Conservation (phyloP, 2,888 invertebrate species). For the Bellardia bayeri region DNA sequence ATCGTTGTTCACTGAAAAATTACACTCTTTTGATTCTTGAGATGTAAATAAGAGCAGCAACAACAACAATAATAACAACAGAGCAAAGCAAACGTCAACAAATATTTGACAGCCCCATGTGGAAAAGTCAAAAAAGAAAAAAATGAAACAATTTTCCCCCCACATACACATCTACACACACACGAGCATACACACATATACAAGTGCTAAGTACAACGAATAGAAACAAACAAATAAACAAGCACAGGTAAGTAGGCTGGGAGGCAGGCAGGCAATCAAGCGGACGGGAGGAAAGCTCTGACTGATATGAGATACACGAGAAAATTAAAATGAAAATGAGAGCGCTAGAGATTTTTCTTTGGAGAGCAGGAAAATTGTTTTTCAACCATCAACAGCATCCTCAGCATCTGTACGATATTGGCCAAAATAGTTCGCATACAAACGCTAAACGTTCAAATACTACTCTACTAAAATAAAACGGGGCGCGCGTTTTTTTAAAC, state of each 20-base stretch:
- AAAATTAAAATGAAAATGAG: constrained; percentile 47
- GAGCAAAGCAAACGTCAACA: constrained; percentile 63
- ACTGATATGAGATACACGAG: constrained; percentile 39
- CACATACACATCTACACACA: constrained; percentile 15
- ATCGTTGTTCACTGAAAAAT: constrained; percentile 12
- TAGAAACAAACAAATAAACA: constrained; percentile 33
- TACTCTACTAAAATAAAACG: constrained; percentile 69
- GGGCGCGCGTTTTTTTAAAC: constrained; percentile 73
- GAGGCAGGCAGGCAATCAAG: background rate
- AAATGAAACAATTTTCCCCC: constrained; percentile 50
- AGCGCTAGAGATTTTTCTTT: constrained; percentile 54
- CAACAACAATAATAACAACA: constrained; percentile 49
- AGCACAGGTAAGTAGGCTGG: background rate
- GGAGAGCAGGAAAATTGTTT: constrained; percentile 58
- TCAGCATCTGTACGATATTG: constrained; percentile 70
- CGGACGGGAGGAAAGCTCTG: background rate
- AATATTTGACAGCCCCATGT: constrained; percentile 71
- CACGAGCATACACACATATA: constrained; percentile 26
- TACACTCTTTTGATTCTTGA: constrained; percentile 24
- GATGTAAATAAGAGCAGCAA: constrained; percentile 36
- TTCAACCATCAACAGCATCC: constrained; percentile 71
- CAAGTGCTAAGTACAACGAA: background rate
- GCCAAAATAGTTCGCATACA: constrained; percentile 74
- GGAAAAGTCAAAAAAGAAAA: constrained; percentile 62
- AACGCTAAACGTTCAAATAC: constrained; percentile 74